phyloP scores from a whole-genome alignment of 2,888 invertebrate genomes.

The Eudemis profundana region DNA sequence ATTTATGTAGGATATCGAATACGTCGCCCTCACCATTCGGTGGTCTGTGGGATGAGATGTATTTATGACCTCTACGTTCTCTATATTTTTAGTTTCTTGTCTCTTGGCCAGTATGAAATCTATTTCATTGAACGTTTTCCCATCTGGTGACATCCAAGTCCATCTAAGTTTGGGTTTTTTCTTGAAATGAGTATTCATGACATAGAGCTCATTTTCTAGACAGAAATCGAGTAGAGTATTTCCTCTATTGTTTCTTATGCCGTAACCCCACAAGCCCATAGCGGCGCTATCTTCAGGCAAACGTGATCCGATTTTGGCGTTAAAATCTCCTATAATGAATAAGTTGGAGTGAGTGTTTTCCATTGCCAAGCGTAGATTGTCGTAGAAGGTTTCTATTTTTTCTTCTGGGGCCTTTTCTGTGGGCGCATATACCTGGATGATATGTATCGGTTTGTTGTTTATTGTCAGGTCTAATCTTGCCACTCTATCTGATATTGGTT shows the following conservation, averaged over 20 bases:
- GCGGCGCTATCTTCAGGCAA: not conserved
- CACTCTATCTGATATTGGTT: not conserved
- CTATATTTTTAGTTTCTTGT: too few species aligned
- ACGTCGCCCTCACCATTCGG: too few species aligned
- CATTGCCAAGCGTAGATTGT: not conserved
- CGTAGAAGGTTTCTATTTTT: not conserved
- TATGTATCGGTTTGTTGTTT: not conserved
- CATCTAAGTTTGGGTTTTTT: not conserved
- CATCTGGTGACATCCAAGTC: too few species aligned
- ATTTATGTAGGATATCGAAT: too few species aligned
- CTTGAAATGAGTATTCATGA: slow-evolving; percentile 3
- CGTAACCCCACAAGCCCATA: not conserved
- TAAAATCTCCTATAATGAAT: too few species aligned
- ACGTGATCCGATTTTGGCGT: not conserved
- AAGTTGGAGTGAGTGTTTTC: not conserved
- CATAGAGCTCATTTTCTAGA: not conserved
- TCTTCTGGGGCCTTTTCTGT: not conserved
- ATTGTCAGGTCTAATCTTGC: not conserved
- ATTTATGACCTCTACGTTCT: too few species aligned
- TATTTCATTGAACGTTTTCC: too few species aligned
- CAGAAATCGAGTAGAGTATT: not conserved
- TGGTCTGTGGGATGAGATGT: too few species aligned
- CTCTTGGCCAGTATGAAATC: too few species aligned
- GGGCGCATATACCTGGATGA: not conserved
- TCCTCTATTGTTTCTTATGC: not conserved